These are phyloP conservation scores for Thripadectes ignobilis DNA, from an alignment of 2,797 vertebrate species.

Conservation along the genomic window DNA sequence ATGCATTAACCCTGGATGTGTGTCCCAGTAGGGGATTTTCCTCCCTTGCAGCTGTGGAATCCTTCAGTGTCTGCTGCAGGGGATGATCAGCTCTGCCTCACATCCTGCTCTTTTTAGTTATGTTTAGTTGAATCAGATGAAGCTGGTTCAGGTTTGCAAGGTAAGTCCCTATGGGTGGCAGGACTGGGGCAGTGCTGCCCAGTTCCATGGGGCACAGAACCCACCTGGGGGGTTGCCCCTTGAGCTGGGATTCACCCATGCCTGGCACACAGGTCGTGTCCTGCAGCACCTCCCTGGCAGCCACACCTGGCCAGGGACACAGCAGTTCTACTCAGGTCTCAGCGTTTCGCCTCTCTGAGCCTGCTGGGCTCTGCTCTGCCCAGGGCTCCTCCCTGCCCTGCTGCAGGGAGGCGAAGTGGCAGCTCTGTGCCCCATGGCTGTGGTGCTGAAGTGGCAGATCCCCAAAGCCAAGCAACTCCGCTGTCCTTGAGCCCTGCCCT, in stretches of 20 bases:
- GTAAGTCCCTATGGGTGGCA: accelerated
- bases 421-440: background rate
- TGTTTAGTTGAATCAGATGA: background rate
- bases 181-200: background rate
- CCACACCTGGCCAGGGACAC: accelerated
- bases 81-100: background rate
- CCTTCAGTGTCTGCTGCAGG: background rate
- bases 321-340: background rate
- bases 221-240: accelerated
- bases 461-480: accelerated
- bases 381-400: accelerated
- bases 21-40: background rate
- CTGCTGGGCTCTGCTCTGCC: background rate
- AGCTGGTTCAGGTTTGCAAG: background rate
- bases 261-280: background rate
- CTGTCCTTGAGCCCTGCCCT: slow-evolving; percentile 57
- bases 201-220: background rate
- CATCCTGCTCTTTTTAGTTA: background rate
- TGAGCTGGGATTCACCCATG: accelerated
- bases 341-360: background rate
- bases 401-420: accelerated
- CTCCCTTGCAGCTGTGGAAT: background rate
- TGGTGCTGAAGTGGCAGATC: background rate
- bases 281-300: background rate
- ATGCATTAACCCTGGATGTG: accelerated